Evolutionary conservation across 2,888 invertebrate genomes (phyloP), one percentile per base, ranked within the genome.

Genomic region (Nasonia oneida): DNA sequence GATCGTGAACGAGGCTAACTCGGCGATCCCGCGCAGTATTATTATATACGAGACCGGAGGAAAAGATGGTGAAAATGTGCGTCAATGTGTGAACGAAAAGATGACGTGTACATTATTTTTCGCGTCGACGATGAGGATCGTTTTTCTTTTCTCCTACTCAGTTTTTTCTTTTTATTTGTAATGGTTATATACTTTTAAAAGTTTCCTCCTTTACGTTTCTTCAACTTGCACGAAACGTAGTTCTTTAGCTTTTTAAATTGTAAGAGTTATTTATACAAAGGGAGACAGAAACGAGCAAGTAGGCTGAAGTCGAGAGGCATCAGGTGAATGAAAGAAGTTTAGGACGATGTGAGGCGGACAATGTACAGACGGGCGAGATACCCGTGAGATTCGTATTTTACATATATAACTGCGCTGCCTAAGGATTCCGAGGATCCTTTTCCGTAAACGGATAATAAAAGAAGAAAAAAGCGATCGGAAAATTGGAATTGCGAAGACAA

Each of bases 21-120:
- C 78, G 81, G 87, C 88, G 88, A 88, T 90, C 88, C 89, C 90
- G 90, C 90, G 90, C 92, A 92, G 92, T 93, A 93, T 92, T 93
- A 92, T 50, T 73, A 73, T 61, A 61, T 14, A 90, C 88, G 89
- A 89, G 89, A 90, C 53, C 73, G 18, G 42, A 81, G 42, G 70
- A 80, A 70, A 79, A 75, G 42, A 81, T 39, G 70, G 73, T 67
- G 67, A 78, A 74, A 70, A 57, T 57, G 23, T 75, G 61, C 37
- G 37, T 81, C 76, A 76, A 81, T 84, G 47, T 23, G 29, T 74
- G 29, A 79, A 50, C 80, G 79, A 50, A 74, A 81, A 61, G 33
- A 67, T 12, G 37, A 70, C 70, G 78, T 88, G 86, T 87, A 81
- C 83, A 87, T 87, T 83, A 77, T 81, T 87, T 81, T 87, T 85